Evolutionary conservation across 1,140 invertebrate species (phyloP).

Genomic region (Drosophila pandora): DNA sequence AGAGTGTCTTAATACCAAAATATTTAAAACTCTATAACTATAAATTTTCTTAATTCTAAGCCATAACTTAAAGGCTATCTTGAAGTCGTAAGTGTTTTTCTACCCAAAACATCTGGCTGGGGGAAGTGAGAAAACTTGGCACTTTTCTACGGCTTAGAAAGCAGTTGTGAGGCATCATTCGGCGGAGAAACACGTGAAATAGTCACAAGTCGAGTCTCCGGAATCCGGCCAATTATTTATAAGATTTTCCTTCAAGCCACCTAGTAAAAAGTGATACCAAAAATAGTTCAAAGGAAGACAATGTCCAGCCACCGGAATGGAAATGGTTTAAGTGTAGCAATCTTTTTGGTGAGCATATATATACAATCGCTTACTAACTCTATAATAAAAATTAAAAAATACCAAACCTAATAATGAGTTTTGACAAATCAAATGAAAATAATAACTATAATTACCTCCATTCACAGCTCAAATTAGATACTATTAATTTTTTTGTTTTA

Average conservation of each 20-base stretch:
- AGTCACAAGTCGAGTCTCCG: neutral
- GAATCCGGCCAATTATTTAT: neutral
- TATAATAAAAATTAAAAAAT: too few relatives aligned
- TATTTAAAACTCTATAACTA: neutral
- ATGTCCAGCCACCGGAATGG: neutral
- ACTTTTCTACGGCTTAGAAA: slow-evolving; percentile 26
- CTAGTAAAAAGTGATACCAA: neutral
- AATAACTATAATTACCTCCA: neutral
- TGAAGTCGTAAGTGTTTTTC: neutral
- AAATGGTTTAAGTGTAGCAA: neutral
- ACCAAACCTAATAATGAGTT: too few relatives aligned
- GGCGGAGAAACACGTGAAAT: slow-evolving; percentile 51
- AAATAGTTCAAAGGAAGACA: neutral
- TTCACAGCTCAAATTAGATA: neutral
- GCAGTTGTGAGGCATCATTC: slow-evolving; percentile 69
- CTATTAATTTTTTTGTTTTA: neutral
- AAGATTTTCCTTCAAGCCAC: neutral
- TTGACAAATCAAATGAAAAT: neutral
- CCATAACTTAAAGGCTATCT: neutral
- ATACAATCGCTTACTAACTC: neutral
- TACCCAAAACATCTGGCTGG: slow-evolving; percentile 11
- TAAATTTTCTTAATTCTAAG: neutral
- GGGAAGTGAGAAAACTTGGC: slow-evolving; percentile 47
- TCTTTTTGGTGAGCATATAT: neutral
- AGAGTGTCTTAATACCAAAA: neutral